Conservation (phyloP, 2,888 invertebrate species). For the Drosophila falleni region DNA sequence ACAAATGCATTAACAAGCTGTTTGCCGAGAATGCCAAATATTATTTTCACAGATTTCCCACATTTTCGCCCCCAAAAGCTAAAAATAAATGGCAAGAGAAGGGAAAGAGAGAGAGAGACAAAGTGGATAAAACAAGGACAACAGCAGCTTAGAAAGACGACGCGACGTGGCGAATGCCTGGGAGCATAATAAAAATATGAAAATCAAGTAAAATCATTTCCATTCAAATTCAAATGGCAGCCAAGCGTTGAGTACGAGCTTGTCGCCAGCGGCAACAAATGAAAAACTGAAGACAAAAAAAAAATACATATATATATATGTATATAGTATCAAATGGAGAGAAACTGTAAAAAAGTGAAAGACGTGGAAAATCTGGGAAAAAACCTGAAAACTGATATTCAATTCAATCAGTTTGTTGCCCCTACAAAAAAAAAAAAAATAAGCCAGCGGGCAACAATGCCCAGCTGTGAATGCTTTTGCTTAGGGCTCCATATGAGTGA, state of each 20-base stretch:
- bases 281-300: constrained; percentile 1
- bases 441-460: constrained; percentile 50
- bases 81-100: background rate
- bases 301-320: too few relatives aligned
- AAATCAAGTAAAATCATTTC: constrained; percentile 79
- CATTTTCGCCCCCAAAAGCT: constrained; percentile 1
- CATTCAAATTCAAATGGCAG: constrained; percentile 75
- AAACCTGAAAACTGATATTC: constrained; percentile 76
- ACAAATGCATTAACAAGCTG: constrained; percentile 37
- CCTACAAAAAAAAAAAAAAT: background rate
- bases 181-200: constrained; percentile 72
- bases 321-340: background rate
- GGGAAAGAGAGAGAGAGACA: background rate
- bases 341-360: constrained; percentile 14
- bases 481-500: constrained; percentile 5
- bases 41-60: constrained; percentile 18
- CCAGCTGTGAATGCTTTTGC: constrained; percentile 52
- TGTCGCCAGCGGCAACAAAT: constrained; percentile 34
- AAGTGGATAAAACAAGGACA: background rate
- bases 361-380: constrained; percentile 23
- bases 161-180: constrained; percentile 39
- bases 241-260: constrained; percentile 37
- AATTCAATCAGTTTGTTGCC: constrained; percentile 74
- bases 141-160: constrained; percentile 25
- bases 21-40: constrained; percentile 17